Conservation (phyloP, 2,797 vertebrate species). For the Tamandua tetradactyla region DNA sequence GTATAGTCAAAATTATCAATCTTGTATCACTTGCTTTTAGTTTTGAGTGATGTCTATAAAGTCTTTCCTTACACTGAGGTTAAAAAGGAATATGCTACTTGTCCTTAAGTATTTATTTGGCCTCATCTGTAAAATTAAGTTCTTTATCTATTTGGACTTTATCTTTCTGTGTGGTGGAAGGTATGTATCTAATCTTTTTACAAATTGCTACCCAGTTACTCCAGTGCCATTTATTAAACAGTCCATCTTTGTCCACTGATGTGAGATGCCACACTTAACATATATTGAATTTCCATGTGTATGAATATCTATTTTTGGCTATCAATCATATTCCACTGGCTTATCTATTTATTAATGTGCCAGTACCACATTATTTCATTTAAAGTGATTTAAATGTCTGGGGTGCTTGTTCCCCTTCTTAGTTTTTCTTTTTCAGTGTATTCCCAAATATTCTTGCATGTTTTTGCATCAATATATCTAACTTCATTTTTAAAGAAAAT, state of each 20-base stretch:
- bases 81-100: background rate
- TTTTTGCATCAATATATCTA: background rate
- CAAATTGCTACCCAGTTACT: background rate
- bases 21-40: background rate
- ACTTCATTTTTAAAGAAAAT: background rate
- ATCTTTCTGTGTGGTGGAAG: background rate
- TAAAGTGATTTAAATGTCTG: background rate
- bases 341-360: background rate
- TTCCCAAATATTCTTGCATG: background rate
- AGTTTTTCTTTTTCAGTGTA: background rate
- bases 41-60: background rate
- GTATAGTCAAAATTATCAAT: background rate
- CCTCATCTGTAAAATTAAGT: background rate
- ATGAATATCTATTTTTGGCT: background rate
- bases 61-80: background rate
- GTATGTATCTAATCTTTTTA: background rate
- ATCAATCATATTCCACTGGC: background rate
- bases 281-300: too few species aligned
- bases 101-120: background rate
- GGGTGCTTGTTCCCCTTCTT: background rate
- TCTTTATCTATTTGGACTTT: background rate
- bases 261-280: background rate
- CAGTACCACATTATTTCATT: background rate
- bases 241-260: background rate
- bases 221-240: background rate